phyloP scores from a whole-genome alignment of 2,888 invertebrate species.

The Ornithoptera priamus region DNA sequence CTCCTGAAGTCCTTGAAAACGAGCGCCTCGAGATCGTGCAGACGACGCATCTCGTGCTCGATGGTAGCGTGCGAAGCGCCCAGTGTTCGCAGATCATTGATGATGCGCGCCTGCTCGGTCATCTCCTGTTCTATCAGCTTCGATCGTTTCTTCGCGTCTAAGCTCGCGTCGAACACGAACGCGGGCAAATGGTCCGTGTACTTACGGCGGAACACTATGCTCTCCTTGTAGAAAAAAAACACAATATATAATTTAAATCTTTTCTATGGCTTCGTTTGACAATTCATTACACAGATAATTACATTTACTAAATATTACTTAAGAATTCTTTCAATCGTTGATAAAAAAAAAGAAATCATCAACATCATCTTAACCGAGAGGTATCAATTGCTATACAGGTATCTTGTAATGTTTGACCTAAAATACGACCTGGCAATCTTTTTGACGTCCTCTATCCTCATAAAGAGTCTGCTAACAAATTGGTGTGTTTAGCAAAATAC shows the following conservation, averaged over 20 bases:
- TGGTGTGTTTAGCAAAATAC: too few relatives aligned
- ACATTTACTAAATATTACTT: too few relatives aligned
- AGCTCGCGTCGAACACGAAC: conserved; percentile 89
- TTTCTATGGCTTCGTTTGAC: too few relatives aligned
- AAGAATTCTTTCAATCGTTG: too few relatives aligned
- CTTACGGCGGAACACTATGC: conserved; percentile 83
- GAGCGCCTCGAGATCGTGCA: conserved; percentile 95
- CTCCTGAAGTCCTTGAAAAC: conserved; percentile 86
- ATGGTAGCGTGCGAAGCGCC: conserved; percentile 95
- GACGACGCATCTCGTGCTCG: conserved; percentile 93
- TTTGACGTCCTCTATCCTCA: too few relatives aligned
- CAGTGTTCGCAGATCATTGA: conserved; percentile 92
- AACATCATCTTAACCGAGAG: too few relatives aligned
- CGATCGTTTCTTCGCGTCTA: conserved; percentile 92
- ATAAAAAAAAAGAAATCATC: too few relatives aligned
- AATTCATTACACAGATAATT: too few relatives aligned
- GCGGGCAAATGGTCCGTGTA: conserved; percentile 89
- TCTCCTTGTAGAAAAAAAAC: conserved; percentile 72
- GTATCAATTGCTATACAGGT: too few relatives aligned
- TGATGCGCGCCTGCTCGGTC: conserved; percentile 97
- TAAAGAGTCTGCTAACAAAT: too few relatives aligned
- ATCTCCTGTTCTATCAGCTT: conserved; percentile 97
- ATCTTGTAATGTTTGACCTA: too few relatives aligned
- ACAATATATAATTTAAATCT: background rate
- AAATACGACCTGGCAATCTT: too few relatives aligned